These are phyloP conservation scores for Pangasianodon gigas DNA, from an alignment of 2,113 vertebrate species.

Conservation along the genomic window DNA sequence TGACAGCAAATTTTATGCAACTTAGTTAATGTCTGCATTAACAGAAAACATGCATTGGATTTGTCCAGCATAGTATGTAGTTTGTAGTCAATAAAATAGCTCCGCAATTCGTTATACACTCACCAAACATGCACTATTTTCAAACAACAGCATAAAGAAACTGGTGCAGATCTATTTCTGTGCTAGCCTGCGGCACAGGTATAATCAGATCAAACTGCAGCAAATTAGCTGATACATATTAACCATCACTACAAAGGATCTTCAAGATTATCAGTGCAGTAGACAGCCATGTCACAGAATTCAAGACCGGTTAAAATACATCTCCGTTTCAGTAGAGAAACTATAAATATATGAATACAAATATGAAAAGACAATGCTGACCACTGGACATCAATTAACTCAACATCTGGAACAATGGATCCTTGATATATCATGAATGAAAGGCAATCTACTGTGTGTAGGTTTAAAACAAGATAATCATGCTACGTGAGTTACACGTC, in stretches of 20 bases:
- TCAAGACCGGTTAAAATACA: not conserved
- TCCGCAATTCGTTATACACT: not conserved
- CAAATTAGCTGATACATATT: slow-evolving; percentile 14
- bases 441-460: no score
- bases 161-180: not conserved
- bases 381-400: not conserved
- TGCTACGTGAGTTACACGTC: not conserved
- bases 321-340: not conserved
- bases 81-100: not conserved
- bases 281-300: not conserved
- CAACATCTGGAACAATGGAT: not conserved
- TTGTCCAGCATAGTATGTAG: not conserved
- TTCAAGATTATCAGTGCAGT: not conserved
- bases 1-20: not conserved
- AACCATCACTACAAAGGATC: not conserved
- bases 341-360: not conserved
- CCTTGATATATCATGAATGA: not conserved
- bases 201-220: slow-evolving; percentile 6
- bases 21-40: not conserved
- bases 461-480: not conserved
- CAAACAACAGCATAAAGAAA: slow-evolving; percentile 2
- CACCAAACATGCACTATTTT: not conserved
- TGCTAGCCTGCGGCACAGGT: not conserved
- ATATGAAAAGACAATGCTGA: not conserved
- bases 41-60: not conserved